A percentile compares a stretch with the other conserved stretches of the same genome.
Conservation (phyloP, 2,888 invertebrate genomes). For the Augochlorella aurata region DNA sequence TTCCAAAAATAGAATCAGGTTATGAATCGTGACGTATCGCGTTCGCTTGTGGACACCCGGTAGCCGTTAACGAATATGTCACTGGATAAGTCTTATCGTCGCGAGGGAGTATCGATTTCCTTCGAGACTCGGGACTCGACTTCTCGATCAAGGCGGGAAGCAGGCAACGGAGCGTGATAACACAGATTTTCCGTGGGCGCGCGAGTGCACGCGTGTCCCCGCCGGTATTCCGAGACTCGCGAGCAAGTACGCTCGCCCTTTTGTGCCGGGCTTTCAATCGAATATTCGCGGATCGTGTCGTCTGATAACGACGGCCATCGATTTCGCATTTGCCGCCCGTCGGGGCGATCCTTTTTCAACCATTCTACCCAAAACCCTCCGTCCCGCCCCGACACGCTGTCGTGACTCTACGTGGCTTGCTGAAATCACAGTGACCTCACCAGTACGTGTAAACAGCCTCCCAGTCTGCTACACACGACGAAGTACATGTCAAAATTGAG, state of each 20-base stretch:
- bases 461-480: too few species aligned
- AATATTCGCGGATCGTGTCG: constrained; percentile 41
- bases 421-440: neutral
- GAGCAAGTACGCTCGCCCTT: constrained; percentile 30
- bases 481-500: too few species aligned
- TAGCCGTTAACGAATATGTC: constrained; percentile 5
- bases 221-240: constrained; percentile 4
- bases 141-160: constrained; percentile 21
- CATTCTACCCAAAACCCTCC: neutral
- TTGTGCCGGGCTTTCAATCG: constrained; percentile 43
- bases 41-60: neutral
- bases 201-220: constrained; percentile 9
- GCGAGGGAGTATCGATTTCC: constrained; percentile 22
- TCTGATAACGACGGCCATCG: constrained; percentile 39
- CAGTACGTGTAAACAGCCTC: neutral
- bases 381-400: neutral
- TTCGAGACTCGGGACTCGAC: constrained; percentile 6
- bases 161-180: constrained; percentile 31
- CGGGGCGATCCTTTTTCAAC: neutral
- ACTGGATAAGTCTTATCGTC: constrained; percentile 4
- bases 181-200: constrained; percentile 23
- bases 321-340: constrained; percentile 36
- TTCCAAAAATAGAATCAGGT: too few species aligned
- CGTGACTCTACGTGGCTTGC: neutral
- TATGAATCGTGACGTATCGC: neutral